These are phyloP conservation scores for Philotrypesis tridentata DNA, from an alignment of 1,140 invertebrate species.

Conservation along the genomic window DNA sequence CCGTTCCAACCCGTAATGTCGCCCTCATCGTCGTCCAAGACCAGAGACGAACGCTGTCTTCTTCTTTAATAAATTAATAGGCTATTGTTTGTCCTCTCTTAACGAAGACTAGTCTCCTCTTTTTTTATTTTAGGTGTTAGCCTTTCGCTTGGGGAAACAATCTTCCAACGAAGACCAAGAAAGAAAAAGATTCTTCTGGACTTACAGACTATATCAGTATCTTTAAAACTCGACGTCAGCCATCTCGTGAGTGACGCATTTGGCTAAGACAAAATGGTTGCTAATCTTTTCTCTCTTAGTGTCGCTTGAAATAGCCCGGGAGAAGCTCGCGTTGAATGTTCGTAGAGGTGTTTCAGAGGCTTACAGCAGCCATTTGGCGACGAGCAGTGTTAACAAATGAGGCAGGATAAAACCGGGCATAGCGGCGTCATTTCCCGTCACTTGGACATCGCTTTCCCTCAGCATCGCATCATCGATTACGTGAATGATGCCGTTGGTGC, in stretches of 20 bases:
- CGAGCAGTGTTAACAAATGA: slow-evolving; percentile 69
- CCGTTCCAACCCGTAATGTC: slow-evolving; percentile 53
- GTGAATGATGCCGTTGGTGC: slow-evolving; percentile 94
- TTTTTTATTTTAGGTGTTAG: slow-evolving; percentile 1
- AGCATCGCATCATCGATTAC: slow-evolving; percentile 90
- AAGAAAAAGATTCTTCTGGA: not conserved
- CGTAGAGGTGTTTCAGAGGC: slow-evolving; percentile 20
- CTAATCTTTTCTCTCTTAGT: not conserved
- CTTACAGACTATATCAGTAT: slow-evolving; percentile 1
- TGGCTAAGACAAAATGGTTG: not conserved
- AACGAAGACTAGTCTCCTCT: not conserved
- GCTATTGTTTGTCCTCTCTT: not conserved
- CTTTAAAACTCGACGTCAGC: not conserved
- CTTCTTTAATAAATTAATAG: slow-evolving; percentile 28
- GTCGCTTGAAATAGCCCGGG: not conserved
- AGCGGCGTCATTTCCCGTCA: slow-evolving; percentile 73
- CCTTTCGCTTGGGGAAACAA: not conserved
- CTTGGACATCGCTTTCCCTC: slow-evolving; percentile 87
- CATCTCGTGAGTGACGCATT: not conserved
- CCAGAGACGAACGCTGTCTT: not conserved
- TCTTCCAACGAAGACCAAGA: not conserved
- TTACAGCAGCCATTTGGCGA: slow-evolving; percentile 72
- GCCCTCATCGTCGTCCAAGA: not conserved
- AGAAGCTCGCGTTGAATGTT: not conserved
- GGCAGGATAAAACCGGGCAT: slow-evolving; percentile 52